Conservation (phyloP, 2,113 vertebrate genomes). For the Melanostigma gelatinosum region DNA sequence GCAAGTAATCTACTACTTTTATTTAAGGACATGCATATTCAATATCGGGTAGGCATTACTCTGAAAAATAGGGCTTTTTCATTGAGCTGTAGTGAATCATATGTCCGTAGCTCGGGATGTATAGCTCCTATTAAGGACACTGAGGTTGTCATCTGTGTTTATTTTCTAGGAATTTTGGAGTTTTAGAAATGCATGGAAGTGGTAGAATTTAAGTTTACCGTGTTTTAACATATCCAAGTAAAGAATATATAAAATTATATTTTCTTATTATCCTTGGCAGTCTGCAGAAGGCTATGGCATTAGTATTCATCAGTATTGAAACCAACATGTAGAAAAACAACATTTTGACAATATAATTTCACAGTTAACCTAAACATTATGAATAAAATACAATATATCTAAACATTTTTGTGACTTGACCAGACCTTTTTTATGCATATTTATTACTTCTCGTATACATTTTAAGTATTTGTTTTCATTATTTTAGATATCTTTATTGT, state of each 20-base stretch:
- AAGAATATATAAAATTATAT: not conserved
- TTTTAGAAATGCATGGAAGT: not conserved
- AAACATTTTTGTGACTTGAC: not conserved
- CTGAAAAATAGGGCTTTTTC: not conserved
- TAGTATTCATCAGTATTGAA: not conserved
- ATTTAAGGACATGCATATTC: constrained; percentile 8
- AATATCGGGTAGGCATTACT: constrained; percentile 12
- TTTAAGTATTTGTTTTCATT: not conserved
- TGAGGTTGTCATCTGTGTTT: not conserved
- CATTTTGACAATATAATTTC: not conserved
- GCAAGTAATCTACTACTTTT: constrained; percentile 6
- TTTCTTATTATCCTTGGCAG: not conserved
- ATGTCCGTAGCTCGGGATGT: not conserved
- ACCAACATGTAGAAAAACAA: not conserved
- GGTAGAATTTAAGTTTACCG: not conserved
- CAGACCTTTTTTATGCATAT: not conserved
- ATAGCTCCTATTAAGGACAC: too few species aligned
- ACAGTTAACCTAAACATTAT: not conserved
- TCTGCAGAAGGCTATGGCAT: not conserved
- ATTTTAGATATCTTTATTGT: not conserved
- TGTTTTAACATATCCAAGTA: not conserved
- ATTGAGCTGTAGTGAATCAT: not conserved
- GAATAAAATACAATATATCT: not conserved
- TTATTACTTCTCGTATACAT: not conserved
- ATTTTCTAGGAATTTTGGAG: not conserved